phyloP scores from a whole-genome alignment of 2,113 vertebrate species.

The Brevimyrus niger region DNA sequence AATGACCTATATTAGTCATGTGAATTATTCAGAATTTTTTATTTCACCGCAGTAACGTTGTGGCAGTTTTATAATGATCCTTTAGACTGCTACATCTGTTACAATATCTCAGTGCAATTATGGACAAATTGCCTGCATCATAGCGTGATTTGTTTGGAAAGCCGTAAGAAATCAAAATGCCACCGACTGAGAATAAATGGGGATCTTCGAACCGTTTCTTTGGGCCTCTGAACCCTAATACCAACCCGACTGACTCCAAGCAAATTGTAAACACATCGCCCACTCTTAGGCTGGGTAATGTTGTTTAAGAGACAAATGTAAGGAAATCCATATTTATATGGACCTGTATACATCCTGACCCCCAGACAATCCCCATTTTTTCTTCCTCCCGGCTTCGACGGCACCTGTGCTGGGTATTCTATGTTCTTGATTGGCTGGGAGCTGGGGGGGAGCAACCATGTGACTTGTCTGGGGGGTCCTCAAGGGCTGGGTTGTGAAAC shows the following conservation, averaged over 20 bases:
- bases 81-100: slow-evolving; percentile 51
- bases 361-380: background rate
- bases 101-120: slow-evolving; percentile 36
- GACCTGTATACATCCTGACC: background rate
- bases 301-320: background rate
- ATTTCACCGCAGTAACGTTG: slow-evolving; percentile 43
- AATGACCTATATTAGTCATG: slow-evolving; percentile 52
- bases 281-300: background rate
- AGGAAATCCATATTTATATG: background rate
- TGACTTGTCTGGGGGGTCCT: background rate
- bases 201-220: background rate
- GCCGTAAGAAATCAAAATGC: slow-evolving; percentile 26
- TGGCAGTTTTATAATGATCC: slow-evolving; percentile 59
- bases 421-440: too few relatives aligned
- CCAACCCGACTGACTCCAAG: background rate
- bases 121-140: slow-evolving; percentile 27
- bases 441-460: background rate
- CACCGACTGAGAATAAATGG: slow-evolving; percentile 7
- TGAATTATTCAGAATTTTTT: slow-evolving; percentile 55
- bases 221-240: background rate
- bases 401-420: background rate
- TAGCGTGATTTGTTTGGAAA: slow-evolving; percentile 14
- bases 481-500: background rate
- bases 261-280: background rate
- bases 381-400: background rate